A percentile compares a stretch with the other conserved stretches of the same genome.
Evolutionary conservation across 2,888 invertebrate species (phyloP).

Genomic region (Ptychoptera albimana): DNA sequence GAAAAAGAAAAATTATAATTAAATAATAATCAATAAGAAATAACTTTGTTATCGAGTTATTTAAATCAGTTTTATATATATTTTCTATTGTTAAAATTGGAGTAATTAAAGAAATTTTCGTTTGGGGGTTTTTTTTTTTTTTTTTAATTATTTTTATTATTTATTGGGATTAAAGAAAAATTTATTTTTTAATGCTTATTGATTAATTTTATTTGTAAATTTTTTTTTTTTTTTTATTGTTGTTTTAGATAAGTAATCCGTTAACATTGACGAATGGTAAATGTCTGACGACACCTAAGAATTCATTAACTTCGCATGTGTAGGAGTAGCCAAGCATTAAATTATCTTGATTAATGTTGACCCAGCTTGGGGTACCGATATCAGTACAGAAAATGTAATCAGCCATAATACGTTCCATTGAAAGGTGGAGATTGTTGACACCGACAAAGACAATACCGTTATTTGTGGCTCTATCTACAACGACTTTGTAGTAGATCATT

Average conservation of each 20-base stretch:
- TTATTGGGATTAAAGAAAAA: too few relatives aligned
- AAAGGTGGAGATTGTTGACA: slow-evolving; percentile 25
- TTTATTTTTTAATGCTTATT: too few relatives aligned
- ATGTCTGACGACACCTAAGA: slow-evolving; percentile 17
- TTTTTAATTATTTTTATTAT: too few relatives aligned
- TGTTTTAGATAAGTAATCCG: slow-evolving; percentile 7
- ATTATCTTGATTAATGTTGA: slow-evolving; percentile 23
- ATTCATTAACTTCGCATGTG: slow-evolving; percentile 21
- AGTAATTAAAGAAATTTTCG: too few relatives aligned
- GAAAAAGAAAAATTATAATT: too few relatives aligned
- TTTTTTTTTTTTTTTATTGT: background rate
- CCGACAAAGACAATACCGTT: slow-evolving; percentile 38
- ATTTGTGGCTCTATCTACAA: slow-evolving; percentile 31
- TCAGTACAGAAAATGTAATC: slow-evolving; percentile 24
- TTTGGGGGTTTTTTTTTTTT: too few relatives aligned
- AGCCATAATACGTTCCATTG: slow-evolving; percentile 17
- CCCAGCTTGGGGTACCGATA: slow-evolving; percentile 33
- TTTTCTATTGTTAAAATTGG: too few relatives aligned
- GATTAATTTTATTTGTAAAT: background rate
- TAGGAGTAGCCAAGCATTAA: slow-evolving; percentile 22
- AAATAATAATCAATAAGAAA: too few relatives aligned
- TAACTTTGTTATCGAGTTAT: too few relatives aligned
- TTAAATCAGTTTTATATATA: too few relatives aligned
- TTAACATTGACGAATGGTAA: slow-evolving; percentile 14
- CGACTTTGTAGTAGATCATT: slow-evolving; percentile 39